Conservation (phyloP, 1,140 invertebrate species). For the Meloidogyne hapla region DNA sequence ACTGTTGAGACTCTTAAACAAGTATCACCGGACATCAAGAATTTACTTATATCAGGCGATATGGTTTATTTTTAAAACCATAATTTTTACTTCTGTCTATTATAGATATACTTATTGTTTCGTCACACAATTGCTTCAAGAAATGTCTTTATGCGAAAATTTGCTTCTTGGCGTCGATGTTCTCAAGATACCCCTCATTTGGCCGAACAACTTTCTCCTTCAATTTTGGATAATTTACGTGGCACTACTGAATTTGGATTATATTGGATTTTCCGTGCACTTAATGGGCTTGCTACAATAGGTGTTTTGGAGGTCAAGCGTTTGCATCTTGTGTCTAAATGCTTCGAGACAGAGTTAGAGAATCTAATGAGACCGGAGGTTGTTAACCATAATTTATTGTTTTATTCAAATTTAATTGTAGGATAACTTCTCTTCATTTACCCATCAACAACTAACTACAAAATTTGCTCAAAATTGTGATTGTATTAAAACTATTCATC, state of each 20-base stretch:
- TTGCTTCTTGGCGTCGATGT: constrained; percentile 23
- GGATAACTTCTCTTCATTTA: neutral
- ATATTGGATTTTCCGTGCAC: constrained; percentile 43
- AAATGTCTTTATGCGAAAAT: constrained; percentile 38
- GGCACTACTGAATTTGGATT: constrained; percentile 46
- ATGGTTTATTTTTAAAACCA: neutral
- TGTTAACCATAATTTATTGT: neutral
- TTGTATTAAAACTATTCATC: neutral
- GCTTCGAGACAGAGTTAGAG: neutral
- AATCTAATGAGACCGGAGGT: neutral
- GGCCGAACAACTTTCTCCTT: constrained; percentile 36
- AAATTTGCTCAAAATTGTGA: constrained; percentile 6
- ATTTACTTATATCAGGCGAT: neutral
- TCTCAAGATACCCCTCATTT: constrained; percentile 31
- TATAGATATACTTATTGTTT: constrained; percentile 33
- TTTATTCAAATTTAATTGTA: neutral
- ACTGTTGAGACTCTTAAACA: constrained; percentile 24
- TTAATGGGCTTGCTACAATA: neutral
- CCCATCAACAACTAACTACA: constrained; percentile 11
- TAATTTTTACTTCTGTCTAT: neutral
- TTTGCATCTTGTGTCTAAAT: neutral
- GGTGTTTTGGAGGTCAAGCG: neutral
- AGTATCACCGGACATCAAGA: constrained; percentile 13
- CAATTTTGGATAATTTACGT: constrained; percentile 35
- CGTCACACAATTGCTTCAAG: constrained; percentile 38